Percentiles rank a stretch among this genome's conserved stretches.
Evolutionary conservation across 2,888 invertebrate genomes (phyloP).

Genomic region (Scelioninae gen. 2): DNA sequence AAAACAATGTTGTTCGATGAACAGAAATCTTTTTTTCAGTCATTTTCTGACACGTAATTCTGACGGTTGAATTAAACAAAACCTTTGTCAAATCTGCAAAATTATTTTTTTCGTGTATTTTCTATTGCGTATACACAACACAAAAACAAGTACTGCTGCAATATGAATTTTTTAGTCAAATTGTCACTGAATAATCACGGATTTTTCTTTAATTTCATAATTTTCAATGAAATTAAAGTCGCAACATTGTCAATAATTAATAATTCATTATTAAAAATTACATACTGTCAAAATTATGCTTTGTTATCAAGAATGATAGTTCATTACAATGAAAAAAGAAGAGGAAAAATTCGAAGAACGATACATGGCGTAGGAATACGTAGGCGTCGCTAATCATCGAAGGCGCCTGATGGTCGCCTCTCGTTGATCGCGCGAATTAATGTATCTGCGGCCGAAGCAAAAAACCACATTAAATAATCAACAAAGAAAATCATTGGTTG

Average conservation of each 20-base stretch:
- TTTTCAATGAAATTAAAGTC: no score
- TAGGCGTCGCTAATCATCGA: slow-evolving; percentile 66
- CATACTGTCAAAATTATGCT: slow-evolving; percentile 30
- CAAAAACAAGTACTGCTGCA: no score
- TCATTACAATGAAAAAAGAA: slow-evolving; percentile 28
- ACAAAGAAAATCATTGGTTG: slow-evolving; percentile 34
- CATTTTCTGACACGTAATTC: no score
- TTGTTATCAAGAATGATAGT: slow-evolving; percentile 26
- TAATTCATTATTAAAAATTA: slow-evolving; percentile 11
- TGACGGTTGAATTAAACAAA: no score
- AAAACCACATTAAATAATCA: slow-evolving; percentile 52
- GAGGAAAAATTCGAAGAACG: slow-evolving; percentile 47
- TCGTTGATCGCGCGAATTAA: slow-evolving; percentile 56
- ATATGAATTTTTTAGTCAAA: no score
- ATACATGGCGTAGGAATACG: slow-evolving; percentile 60
- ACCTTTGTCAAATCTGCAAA: no score
- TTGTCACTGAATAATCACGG: no score
- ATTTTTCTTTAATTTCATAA: no score
- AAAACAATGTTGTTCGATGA: no score
- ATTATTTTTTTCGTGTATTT: no score
- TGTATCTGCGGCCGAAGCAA: slow-evolving; percentile 39
- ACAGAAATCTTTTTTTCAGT: no score
- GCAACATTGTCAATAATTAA: slow-evolving; percentile 5
- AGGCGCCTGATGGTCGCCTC: slow-evolving; percentile 64
- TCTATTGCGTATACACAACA: no score